These are phyloP conservation scores for Spinus pinus DNA, from an alignment of 2,797 vertebrate genomes.

Conservation along the genomic window DNA sequence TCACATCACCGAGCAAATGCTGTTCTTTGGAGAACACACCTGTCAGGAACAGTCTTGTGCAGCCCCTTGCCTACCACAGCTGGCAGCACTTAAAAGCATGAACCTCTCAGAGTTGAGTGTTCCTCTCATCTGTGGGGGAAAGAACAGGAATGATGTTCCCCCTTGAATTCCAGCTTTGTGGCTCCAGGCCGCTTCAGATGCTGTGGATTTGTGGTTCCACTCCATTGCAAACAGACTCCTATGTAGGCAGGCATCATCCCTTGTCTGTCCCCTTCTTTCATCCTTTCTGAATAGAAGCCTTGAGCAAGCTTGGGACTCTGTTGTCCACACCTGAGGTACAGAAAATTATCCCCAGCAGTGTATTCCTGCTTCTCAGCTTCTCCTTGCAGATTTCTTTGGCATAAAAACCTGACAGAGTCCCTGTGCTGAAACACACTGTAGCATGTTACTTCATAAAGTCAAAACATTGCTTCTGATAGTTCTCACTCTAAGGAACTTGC, in stretches of 20 bases:
- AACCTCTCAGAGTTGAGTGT: background rate
- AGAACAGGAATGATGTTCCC: constrained; percentile 4
- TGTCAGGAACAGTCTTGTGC: constrained; percentile 24
- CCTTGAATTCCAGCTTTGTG: constrained; percentile 45
- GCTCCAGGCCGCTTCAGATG: background rate
- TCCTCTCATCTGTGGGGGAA: constrained; percentile 35
- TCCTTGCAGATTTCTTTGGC: background rate
- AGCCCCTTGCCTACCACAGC: constrained; percentile 34
- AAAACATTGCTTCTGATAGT: background rate
- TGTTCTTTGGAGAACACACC: constrained; percentile 39
- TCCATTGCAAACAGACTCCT: background rate
- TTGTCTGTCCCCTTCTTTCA: background rate
- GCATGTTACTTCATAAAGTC: background rate
- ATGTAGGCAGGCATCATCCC: background rate
- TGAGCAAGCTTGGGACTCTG: background rate
- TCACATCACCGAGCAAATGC: background rate
- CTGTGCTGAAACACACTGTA: background rate
- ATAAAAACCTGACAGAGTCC: background rate
- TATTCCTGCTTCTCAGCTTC: background rate
- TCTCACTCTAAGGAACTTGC: background rate
- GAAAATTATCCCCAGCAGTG: background rate
- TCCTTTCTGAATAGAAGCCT: background rate
- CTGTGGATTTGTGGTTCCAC: background rate
- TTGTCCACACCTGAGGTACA: background rate
- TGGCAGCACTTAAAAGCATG: constrained; percentile 64